Conservation (phyloP, 2,797 vertebrate genomes). For the Melanogrammus aeglefinus region DNA sequence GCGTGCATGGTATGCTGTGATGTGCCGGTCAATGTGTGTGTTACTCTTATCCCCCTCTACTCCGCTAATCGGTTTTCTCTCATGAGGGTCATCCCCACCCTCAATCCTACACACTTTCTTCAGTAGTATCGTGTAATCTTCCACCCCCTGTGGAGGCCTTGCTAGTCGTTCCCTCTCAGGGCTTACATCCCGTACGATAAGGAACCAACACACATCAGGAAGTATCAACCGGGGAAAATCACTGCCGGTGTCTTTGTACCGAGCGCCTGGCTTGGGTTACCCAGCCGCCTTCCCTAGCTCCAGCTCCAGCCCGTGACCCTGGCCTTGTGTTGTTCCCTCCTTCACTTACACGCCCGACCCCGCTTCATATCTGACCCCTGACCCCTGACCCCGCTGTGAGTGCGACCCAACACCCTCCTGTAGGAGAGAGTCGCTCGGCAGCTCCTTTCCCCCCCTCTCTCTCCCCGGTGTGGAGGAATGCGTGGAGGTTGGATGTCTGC, state of each 20-base stretch:
- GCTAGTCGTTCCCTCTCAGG: constrained; percentile 43
- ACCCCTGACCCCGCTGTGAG: constrained; percentile 33
- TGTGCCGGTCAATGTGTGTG: constrained; percentile 16
- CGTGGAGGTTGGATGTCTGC: not conserved
- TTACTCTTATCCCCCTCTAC: not conserved
- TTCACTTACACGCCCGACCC: constrained; percentile 17
- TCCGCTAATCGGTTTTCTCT: not conserved
- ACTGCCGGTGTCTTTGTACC: not conserved
- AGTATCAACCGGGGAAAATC: too few relatives aligned
- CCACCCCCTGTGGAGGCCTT: constrained; percentile 30
- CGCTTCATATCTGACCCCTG: constrained; percentile 26
- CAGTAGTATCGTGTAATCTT: constrained; percentile 11
- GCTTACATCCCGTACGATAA: constrained; percentile 25
- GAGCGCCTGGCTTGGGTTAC: constrained; percentile 2
- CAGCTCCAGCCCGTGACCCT: not conserved
- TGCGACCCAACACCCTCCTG: constrained; percentile 39
- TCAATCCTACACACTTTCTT: not conserved
- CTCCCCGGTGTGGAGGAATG: not conserved
- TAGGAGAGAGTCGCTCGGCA: not conserved
- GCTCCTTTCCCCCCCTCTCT: not conserved
- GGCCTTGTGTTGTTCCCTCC: constrained; percentile 14
- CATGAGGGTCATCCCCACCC: not conserved
- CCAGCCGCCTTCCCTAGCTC: not conserved
- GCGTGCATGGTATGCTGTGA: not conserved
- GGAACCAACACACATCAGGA: too few relatives aligned